Evolutionary conservation across 2,888 invertebrate genomes (phyloP), one percentile per base, ranked within the genome.

Genomic region (Venustoraphidia nigricollis): DNA sequence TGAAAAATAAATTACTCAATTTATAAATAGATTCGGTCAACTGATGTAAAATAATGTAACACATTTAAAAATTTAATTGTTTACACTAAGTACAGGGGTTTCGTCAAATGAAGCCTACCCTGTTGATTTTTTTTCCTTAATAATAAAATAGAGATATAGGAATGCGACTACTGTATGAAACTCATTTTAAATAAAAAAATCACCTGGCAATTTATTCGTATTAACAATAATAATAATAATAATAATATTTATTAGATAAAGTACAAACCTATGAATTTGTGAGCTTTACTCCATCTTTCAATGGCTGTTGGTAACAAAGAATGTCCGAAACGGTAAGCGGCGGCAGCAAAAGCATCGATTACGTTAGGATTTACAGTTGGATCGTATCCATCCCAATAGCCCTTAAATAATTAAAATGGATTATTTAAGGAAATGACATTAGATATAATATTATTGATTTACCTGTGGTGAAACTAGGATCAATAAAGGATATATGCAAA

Each of bases 201-300:
- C 41, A 45, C 39, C 10, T 13, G 14, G 45, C 41, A 2, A 2
- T 35, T 6, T 10, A 14, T n/a, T 38, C 10, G 35, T 27, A 36
- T n/a, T n/a, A 27, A 17, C 17, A 3, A 17, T 17, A 17, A 4
- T n/a, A n/a, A n/a, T n/a, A n/a, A n/a, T n/a, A n/a, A 46, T 36
- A 43, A 42, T 11, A 35, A 44, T 43, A 49, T 2, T 34, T 46
- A 10, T 14, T 39, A 48, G 36, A n/a, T 27, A 11, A 36, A 34
- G 10, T 55, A 35, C 57, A 71, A 71, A 86, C 87, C 86, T 55
- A 93, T 90, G 61, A 92, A 92, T 68, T 92, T 92, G 64, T 93
- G 92, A 27, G 89, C 90, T 69, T 92, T 93, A 48, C 91, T 92
- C 90, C 92, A 93, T 61, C 92, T 76, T 66, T 93, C 92, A 5